phyloP scores from a whole-genome alignment of 2,797 vertebrate species.

The Lemur catta region DNA sequence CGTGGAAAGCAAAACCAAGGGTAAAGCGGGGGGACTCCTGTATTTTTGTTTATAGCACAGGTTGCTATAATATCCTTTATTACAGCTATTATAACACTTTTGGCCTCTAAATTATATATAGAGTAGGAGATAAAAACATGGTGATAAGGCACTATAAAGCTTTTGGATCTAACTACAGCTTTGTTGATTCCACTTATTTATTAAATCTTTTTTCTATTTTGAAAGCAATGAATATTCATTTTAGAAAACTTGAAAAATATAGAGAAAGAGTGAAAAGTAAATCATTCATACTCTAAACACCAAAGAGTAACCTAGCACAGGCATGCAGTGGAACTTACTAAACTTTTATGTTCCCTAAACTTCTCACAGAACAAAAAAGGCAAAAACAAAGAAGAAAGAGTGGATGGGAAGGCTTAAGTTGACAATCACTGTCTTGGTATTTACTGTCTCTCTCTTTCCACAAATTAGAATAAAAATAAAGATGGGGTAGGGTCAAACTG shows the following conservation, averaged over 20 bases:
- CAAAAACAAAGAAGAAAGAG: slow-evolving; percentile 30
- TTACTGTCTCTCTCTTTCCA: background rate
- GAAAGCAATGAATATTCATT: slow-evolving; percentile 30
- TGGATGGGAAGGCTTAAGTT: slow-evolving; percentile 2
- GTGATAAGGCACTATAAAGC: background rate
- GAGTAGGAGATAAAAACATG: background rate
- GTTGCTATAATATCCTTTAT: slow-evolving; percentile 1
- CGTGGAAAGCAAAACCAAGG: background rate
- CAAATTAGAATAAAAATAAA: slow-evolving; percentile 35
- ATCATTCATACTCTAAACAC: background rate
- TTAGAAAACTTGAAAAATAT: slow-evolving; percentile 40
- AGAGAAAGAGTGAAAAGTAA: slow-evolving; percentile 33
- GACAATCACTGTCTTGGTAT: slow-evolving; percentile 13
- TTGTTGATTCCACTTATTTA: slow-evolving; percentile 18
- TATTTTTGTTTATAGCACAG: background rate
- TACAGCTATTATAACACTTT: background rate
- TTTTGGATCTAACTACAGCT: background rate
- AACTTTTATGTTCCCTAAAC: background rate
- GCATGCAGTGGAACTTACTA: background rate
- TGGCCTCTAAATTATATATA: background rate
- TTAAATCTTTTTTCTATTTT: background rate
- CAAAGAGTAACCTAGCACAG: background rate
- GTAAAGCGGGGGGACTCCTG: background rate
- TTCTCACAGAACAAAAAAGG: slow-evolving; percentile 37
- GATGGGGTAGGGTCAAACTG: background rate